phyloP scores from a whole-genome alignment of 2,888 invertebrate species.

The Bombylius discolor region DNA sequence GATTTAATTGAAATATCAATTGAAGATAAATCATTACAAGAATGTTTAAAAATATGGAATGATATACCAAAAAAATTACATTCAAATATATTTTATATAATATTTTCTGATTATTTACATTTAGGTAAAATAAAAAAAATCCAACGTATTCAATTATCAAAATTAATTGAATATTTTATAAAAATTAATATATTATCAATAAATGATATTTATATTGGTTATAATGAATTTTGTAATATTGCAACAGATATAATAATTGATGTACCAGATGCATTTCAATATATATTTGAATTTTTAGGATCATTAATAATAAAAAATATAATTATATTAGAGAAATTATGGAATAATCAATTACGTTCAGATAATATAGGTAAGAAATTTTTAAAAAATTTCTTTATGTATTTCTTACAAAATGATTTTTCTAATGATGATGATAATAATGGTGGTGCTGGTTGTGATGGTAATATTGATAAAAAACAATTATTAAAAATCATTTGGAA shows the following conservation, averaged over 20 bases:
- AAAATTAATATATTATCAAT: conserved; percentile 38
- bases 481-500: conserved; percentile 44
- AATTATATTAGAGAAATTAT: conserved; percentile 33
- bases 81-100: conserved; percentile 26
- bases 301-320: conserved; percentile 40
- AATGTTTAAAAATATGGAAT: conserved; percentile 21
- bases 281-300: conserved; percentile 60
- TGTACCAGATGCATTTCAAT: conserved; percentile 72
- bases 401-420: conserved; percentile 43
- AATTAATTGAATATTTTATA: conserved; percentile 38
- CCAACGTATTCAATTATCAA: conserved; percentile 33
- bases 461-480: conserved; percentile 31
- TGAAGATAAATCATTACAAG: conserved; percentile 18
- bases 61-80: conserved; percentile 24
- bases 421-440: conserved; percentile 39
- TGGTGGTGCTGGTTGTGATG: conserved; percentile 22
- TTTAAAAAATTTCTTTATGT: conserved; percentile 44
- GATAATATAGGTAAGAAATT: conserved; percentile 32
- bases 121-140: conserved; percentile 24
- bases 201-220: conserved; percentile 42
- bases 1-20: conserved; percentile 26
- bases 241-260: conserved; percentile 69
- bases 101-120: conserved; percentile 32
- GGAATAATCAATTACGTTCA: conserved; percentile 22
- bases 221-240: conserved; percentile 49